Evolutionary conservation across 2,797 vertebrate genomes (phyloP), one percentile per base, ranked within the genome.

Genomic region (Petrocephalus schoutedeni): DNA sequence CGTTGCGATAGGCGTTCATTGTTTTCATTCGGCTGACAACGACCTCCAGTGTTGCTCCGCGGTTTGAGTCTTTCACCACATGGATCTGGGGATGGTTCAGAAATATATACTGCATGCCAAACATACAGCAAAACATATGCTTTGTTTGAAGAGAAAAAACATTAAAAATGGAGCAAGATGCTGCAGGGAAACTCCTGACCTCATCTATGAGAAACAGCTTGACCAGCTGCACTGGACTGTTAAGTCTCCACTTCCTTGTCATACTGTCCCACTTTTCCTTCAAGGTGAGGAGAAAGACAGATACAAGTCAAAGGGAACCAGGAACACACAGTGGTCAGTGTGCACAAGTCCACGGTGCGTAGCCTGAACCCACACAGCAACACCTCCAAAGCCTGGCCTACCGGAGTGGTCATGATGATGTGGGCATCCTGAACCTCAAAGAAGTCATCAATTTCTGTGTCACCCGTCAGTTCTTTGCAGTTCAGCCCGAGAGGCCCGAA

Each of bases 211-310:
- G 97, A 92, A 99, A 97, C 0, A 99, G 96, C 87, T 96, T 95
- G 88, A 99, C 97, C 8, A 98, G 94, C 84, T 98, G 97, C 90
- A 99, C 93, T 91, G 99, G 93, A 91, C 96, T 97, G 91, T 97
- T 98, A 91, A 98, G 97, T 92, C 95, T 98, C 98, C 98, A 99
- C 91, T 96, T 98, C 91, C 98, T 97, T 41, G 98, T 99, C 98
- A 98, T 97, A 91, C 97, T 98, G 94, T 99, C 98, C 98, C 98
- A 99, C 93, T 99, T 99, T 95, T 99, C 98, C 98, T 99, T 88
- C 51, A 51, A 61, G 88, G 74, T 67, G 87, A 90, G 85, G 88
- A 90, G 2, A 88, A 71, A 90, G 58, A 89, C 2, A 88, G 77
- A 21, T 45, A 88, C 87, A 45, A 59, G 88, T 54, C 85, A 88